Conservation (phyloP, 2,888 invertebrate genomes). For the Sialis lutaria region DNA sequence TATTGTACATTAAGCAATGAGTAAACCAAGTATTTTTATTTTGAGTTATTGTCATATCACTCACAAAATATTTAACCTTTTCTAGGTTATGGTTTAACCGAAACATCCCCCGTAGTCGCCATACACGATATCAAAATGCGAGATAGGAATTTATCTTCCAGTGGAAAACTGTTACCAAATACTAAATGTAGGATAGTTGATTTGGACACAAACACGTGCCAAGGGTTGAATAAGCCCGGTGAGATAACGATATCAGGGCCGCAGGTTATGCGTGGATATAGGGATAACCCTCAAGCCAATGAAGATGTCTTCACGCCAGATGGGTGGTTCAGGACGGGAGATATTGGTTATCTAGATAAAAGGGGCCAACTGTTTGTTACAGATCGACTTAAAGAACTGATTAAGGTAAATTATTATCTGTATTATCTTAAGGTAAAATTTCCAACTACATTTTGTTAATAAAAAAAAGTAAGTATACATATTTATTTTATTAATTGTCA, state of each 20-base stretch:
- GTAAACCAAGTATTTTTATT: too few relatives aligned
- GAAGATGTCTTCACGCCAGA: conserved; percentile 42
- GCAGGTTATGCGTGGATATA: conserved; percentile 68
- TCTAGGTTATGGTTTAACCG: conserved; percentile 57
- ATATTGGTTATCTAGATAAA: conserved; percentile 37
- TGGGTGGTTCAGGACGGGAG: conserved; percentile 61
- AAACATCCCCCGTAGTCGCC: conserved; percentile 39
- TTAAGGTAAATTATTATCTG: conserved; percentile 41
- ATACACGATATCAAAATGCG: conserved; percentile 19
- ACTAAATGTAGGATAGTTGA: conserved; percentile 15
- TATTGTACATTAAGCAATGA: too few relatives aligned
- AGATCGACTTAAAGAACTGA: conserved; percentile 67
- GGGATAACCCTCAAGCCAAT: conserved; percentile 56
- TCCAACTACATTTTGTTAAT: too few relatives aligned
- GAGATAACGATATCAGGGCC: conserved; percentile 46
- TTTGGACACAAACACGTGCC: conserved; percentile 19
- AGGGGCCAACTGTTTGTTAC: conserved; percentile 47
- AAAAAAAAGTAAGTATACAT: too few relatives aligned
- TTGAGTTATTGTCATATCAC: too few relatives aligned
- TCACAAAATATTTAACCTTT: conserved; percentile 4
- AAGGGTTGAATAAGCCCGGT: conserved; percentile 30
- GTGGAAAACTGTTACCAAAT: conserved; percentile 34
- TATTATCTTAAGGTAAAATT: too few relatives aligned
- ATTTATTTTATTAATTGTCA: too few relatives aligned
- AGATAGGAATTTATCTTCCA: conserved; percentile 32